phyloP scores from a whole-genome alignment of 2,888 invertebrate species.

The Atrina japonica region DNA sequence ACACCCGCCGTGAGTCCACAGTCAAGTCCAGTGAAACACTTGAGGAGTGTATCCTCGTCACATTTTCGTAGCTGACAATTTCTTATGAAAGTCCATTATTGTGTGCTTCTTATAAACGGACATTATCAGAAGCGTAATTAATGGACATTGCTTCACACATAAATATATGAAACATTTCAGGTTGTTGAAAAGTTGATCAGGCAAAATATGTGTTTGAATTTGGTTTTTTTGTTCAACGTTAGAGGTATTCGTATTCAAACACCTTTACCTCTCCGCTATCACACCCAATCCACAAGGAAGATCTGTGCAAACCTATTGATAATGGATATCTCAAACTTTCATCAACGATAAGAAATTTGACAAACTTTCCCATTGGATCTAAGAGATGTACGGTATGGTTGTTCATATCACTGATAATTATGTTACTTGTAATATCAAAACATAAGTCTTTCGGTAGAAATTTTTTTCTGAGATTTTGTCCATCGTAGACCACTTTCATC shows the following conservation, averaged over 20 bases:
- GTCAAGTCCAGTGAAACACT: too few relatives aligned
- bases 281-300: constrained; percentile 9
- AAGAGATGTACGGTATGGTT: constrained; percentile 6
- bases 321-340: neutral
- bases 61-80: too few relatives aligned
- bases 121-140: too few relatives aligned
- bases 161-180: too few relatives aligned
- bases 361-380: constrained; percentile 4
- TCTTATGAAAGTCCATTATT: too few relatives aligned
- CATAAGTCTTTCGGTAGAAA: neutral
- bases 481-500: constrained; percentile 2
- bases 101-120: too few relatives aligned
- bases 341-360: neutral
- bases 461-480: neutral
- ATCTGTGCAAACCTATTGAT: neutral
- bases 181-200: too few relatives aligned
- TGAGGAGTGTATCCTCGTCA: too few relatives aligned
- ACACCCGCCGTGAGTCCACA: too few relatives aligned
- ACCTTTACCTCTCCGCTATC: constrained; percentile 2
- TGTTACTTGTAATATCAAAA: constrained; percentile 1
- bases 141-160: too few relatives aligned
- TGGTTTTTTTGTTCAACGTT: too few relatives aligned
- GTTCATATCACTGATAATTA: constrained; percentile 3
- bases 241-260: neutral
- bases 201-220: too few relatives aligned